Evolutionary conservation across 1,140 invertebrate species (phyloP), one percentile per base, ranked within the genome.

Genomic region (Phocides pigmalion): DNA sequence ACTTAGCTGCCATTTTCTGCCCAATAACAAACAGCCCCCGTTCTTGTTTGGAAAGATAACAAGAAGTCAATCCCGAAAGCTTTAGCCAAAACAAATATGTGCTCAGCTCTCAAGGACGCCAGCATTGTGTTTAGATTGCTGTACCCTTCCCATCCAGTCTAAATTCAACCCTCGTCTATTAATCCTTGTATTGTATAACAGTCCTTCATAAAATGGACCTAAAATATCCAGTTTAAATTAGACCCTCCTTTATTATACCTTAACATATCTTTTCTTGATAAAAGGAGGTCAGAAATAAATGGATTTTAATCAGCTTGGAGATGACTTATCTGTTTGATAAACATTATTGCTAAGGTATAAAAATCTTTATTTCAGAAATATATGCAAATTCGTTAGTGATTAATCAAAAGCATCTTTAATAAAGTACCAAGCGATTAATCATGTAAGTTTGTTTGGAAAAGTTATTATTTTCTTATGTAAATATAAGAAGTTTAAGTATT

Each of bases 1-100:
- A 51, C 6, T 50, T 28, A 62, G 62, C 51, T 63, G 70, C 68
- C 72, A 70, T 80, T 71, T 74, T 62, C 62, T 44, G 49, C 49
- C 72, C 70, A 76, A 72, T 74, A 68, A 70, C 72, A 79, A 82
- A 82, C 75, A 78, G 68, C 49, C 76, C 64, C 64, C 63, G 64
- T 58, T 47, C 72, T 64, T 83, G 79, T 86, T 88, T 84, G 73
- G 71, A 77, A 72, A 81, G 85, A 88, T 80, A 86, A 86, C 81
- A 86, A 69, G 44, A 64, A 76, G 76, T 76, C 78, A 77, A 79
- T 79, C 79, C 76, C 51, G 65, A 82, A 83, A 71, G 70, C 65
- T 74, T 64, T 68, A 69, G 72, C 72, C 73, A 83, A 84, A 85
- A 87, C 77, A 88, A 88, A 88, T 88, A 88, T 82, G 64, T 86